phyloP scores from a whole-genome alignment of 2,888 invertebrate genomes.

The Tachina fera region DNA sequence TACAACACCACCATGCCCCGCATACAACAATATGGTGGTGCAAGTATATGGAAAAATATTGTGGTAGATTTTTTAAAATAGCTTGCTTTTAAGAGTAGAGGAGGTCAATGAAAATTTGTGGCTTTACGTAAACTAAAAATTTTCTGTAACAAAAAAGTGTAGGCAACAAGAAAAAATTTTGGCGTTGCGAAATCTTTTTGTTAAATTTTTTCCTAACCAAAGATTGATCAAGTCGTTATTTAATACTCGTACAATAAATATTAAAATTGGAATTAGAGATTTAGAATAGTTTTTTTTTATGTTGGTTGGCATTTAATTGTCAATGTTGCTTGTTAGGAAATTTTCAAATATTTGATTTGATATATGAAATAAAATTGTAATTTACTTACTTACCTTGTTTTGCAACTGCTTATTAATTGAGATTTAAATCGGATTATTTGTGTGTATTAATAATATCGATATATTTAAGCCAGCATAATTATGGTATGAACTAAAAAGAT shows the following conservation, averaged over 20 bases:
- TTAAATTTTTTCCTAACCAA: slow-evolving; percentile 6
- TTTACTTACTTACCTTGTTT: slow-evolving; percentile 30
- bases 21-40: background rate
- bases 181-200: slow-evolving; percentile 41
- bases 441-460: background rate
- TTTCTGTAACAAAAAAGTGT: slow-evolving; percentile 22
- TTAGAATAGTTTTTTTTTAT: slow-evolving; percentile 33
- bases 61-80: background rate
- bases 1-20: slow-evolving; percentile 44
- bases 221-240: slow-evolving; percentile 55
- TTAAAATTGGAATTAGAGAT: slow-evolving; percentile 34
- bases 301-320: slow-evolving; percentile 7
- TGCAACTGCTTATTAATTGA: background rate
- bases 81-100: slow-evolving; percentile 4
- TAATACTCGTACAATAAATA: slow-evolving; percentile 31
- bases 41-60: background rate
- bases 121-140: background rate
- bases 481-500: slow-evolving; percentile 17
- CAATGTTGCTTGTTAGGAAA: background rate
- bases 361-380: slow-evolving; percentile 28
- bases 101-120: slow-evolving; percentile 19
- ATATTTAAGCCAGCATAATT: background rate
- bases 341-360: slow-evolving; percentile 40
- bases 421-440: slow-evolving; percentile 13
- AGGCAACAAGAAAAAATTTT: background rate